Evolutionary conservation across 2,113 vertebrate species (phyloP), one percentile per base, ranked within the genome.

Genomic region (Rhipidura dahli): DNA sequence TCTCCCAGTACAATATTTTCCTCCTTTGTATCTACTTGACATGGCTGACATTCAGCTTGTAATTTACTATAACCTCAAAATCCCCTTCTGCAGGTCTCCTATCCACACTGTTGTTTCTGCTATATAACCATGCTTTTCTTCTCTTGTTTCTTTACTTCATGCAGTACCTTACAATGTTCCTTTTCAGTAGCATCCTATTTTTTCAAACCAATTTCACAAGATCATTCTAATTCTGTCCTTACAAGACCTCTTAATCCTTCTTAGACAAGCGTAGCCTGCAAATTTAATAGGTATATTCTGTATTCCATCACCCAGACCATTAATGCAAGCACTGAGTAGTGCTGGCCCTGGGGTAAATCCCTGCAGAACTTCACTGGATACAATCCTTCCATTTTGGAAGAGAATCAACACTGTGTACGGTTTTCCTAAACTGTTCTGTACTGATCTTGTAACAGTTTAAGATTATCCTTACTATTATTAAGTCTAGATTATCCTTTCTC

Each of bases 231-330:
- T 60, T 86, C 54, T 70, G 42, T 82, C 88, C 88, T 87, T 91
- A 81, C 19, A 70, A 87, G 21, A 87, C 78, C 35, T 90, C 76
- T 71, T 83, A 90, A 86, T 86, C 72, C 86, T 77, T 65, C 89
- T 70, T 51, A 90, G 49, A 92, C 23, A 89, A 75, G 71, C 47
- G 27, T 22, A 69, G 53, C 13, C 61, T 80, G 59, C 33, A 90
- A 80, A 96, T 95, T 88, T 89, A 83, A 5, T 90, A 93, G 70
- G 33, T 71, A 72, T 93, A 86, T 86, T 96, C 64, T 90, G 50
- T 90, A 89, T 89, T 95, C 40, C 71, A 90, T 77, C 83, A 88
- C 44, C 50, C 49, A 57, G 54, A 83, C 30, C 76, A 72, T 57
- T 89, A 94, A 92, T 28, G 71, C 49, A 90, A 92, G 66, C n/a